Base-by-base conservation (phyloP, 2,797 vertebrate genomes). In the Vultur gryphus region DNA sequence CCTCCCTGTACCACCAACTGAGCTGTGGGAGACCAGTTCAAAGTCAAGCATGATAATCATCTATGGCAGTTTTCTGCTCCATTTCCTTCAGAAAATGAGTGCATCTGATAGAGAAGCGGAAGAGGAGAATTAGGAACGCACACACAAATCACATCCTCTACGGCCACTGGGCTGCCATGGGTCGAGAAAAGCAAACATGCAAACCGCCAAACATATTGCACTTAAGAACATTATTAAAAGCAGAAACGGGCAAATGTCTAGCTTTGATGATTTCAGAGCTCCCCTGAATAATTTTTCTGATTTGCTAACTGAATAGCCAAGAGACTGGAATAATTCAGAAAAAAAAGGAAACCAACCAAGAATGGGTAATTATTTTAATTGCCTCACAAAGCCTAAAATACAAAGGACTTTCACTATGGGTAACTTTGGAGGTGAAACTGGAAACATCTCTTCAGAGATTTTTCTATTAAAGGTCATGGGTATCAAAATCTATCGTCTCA, bases 391-490 rank as follows among this genome's bases (percentile, higher is more conserved):
- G 31, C 18, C 37, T 57, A 48, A 88, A 84, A 88, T 35, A 70
- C 13, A 70, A 76, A 90, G 39, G 51, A 48, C 51, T 73, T 94
- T 43, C 49, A 76, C 28, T 25, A 77, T 17, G 24, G 46, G 24
- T 81, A 67, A 80, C 33, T 90, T 83, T 44, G 52, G 44, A 89
- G 21, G 31, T 64, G 58, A 93, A 89, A 84, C 19, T 92, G 44
- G 23, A 93, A 84, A 62, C 33, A 57, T 64, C 12, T 71, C 39
- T 79, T 93, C 33, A 70, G 64, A 76, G 48, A 66, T 54, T 84
- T 95, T 93, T 82, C 73, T 75, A 17, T 85, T 84, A 94, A 95
- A 95, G 84, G 86, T 95, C 90, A 93, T 46, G 44, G 57, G 62
- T 96, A 95, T 93, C 77, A 80, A 89, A 95, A 77, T 64, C 71